A percentile compares a stretch with the other conserved stretches of the same genome.
Conservation (phyloP, 2,797 vertebrate genomes). For the Peromyscus aztecus region DNA sequence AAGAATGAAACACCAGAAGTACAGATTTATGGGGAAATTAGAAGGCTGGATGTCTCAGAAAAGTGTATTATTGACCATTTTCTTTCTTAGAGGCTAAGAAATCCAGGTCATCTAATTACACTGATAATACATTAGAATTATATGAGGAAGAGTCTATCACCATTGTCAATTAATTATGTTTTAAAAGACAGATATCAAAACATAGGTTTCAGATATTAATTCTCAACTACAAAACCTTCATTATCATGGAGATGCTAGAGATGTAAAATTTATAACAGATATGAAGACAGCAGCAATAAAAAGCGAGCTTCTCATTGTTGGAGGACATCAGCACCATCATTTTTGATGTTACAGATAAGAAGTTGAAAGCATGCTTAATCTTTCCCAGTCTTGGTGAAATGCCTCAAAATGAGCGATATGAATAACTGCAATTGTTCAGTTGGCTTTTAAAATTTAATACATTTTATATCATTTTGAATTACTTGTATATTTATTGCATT, state of each 20-base stretch:
- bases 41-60: neutral
- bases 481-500: neutral
- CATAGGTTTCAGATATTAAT: neutral
- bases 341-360: neutral
- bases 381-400: neutral
- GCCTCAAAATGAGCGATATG: neutral
- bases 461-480: neutral
- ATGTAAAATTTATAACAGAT: neutral
- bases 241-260: neutral
- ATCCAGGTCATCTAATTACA: neutral
- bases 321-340: neutral
- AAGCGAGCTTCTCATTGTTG: neutral
- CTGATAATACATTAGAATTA: too few species aligned
- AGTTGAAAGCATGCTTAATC: neutral
- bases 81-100: neutral
- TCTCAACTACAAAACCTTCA: neutral
- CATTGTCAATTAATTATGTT: neutral
- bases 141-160: neutral
- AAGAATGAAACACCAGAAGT: neutral
- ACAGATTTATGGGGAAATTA: neutral
- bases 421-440: neutral
- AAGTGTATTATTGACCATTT: neutral
- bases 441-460: neutral
- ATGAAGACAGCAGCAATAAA: neutral
- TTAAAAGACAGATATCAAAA: neutral